Conservation (phyloP, 2,797 vertebrate genomes). For the Chromis chromis region DNA sequence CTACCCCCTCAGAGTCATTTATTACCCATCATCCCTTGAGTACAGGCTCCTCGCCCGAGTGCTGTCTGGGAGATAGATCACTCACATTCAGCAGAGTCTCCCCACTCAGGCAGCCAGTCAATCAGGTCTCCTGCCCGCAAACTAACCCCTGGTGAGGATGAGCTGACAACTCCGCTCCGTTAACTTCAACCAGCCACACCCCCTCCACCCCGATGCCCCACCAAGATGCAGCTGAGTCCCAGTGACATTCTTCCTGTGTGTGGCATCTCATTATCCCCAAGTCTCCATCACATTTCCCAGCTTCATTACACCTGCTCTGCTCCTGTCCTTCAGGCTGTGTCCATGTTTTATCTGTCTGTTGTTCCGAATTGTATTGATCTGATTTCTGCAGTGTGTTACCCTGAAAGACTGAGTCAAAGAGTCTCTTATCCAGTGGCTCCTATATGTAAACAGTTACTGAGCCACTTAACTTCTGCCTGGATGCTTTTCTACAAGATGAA, state of each 20-base stretch:
- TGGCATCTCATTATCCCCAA: conserved; percentile 54
- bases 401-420: conserved; percentile 37
- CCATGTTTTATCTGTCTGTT: conserved; percentile 4
- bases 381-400: conserved; percentile 25
- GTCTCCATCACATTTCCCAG: conserved; percentile 28
- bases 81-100: conserved; percentile 55
- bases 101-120: conserved; percentile 61
- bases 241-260: conserved; percentile 2
- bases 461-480: conserved; percentile 6
- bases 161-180: conserved; percentile 44
- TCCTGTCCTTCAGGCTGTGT: conserved; percentile 4
- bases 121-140: conserved; percentile 45
- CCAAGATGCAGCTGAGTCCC: conserved; percentile 7
- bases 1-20: conserved; percentile 63
- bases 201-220: background rate
- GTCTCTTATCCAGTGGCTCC: conserved; percentile 34
- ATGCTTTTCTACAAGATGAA: background rate
- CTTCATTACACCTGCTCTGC: conserved; percentile 8
- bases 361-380: conserved; percentile 46
- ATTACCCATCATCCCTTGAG: conserved; percentile 76
- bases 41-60: conserved; percentile 43
- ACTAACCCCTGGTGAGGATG: conserved; percentile 40
- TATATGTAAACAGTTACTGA: conserved; percentile 41
- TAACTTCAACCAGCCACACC: conserved; percentile 18
- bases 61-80: conserved; percentile 68